Percentiles rank a stretch among this genome's conserved stretches.
Evolutionary conservation across 23 tunicate species (phyloP).

Genomic region (Clavelina lepadiformis): DNA sequence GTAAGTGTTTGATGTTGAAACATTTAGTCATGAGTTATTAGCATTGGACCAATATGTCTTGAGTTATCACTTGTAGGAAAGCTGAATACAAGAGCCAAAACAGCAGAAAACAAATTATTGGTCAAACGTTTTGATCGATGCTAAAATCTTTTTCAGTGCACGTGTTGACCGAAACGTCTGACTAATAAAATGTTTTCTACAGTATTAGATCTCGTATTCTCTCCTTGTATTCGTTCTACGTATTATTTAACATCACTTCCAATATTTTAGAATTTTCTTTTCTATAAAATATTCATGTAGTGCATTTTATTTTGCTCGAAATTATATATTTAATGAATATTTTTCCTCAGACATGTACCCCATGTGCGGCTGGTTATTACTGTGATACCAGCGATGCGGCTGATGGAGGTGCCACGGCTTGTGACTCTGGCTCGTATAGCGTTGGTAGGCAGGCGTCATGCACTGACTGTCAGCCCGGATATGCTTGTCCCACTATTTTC

Average conservation of each 20-base stretch:
- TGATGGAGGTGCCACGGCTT: constrained; percentile 15
- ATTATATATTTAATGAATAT: neutral
- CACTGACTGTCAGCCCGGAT: constrained; percentile 55
- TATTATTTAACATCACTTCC: too few species aligned
- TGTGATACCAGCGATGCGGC: constrained; percentile 44
- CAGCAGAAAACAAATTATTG: too few species aligned
- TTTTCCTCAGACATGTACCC: constrained; percentile 46
- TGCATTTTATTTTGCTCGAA: neutral
- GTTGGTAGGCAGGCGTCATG: constrained; percentile 51
- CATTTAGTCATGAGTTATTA: too few species aligned
- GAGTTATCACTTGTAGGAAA: too few species aligned
- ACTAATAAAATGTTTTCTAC: too few species aligned
- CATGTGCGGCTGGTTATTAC: constrained; percentile 58
- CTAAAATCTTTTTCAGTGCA: too few species aligned
- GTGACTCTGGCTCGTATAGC: constrained; percentile 61
- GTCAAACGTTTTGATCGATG: too few species aligned
- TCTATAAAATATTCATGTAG: constrained; percentile 1
- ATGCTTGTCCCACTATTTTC: constrained; percentile 67
- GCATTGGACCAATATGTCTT: too few species aligned
- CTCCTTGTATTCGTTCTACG: too few species aligned
- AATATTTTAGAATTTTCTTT: neutral
- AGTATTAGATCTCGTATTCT: too few species aligned
- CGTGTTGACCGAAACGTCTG: too few species aligned
- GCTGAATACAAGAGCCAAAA: too few species aligned
- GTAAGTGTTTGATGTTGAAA: constrained; percentile 35